Percentiles rank a stretch among this genome's conserved stretches.
phyloP scores from a whole-genome alignment of 2,888 invertebrate species.

The Emmelina monodactyla region DNA sequence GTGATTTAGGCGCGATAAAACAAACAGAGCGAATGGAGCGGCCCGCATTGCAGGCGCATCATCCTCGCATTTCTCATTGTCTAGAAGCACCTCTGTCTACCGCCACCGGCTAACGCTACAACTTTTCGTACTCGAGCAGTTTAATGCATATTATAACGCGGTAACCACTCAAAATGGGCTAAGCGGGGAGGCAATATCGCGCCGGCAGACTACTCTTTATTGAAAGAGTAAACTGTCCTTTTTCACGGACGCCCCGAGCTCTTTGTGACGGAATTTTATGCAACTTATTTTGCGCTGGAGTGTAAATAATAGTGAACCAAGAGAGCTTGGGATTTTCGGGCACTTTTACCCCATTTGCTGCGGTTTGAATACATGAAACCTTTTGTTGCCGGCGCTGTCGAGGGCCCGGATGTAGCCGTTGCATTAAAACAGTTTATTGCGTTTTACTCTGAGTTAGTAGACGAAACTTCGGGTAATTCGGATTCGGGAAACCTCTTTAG shows the following conservation, averaged over 20 bases:
- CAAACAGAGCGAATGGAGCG: conserved; percentile 46
- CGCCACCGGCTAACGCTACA: too few species aligned
- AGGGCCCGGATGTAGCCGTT: conserved; percentile 21
- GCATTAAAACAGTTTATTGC: conserved; percentile 29
- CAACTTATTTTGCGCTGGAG: conserved; percentile 49
- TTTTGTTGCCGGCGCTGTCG: conserved; percentile 28
- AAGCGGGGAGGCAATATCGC: conserved; percentile 48
- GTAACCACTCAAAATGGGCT: conserved; percentile 54
- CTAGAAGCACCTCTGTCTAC: conserved; percentile 40
- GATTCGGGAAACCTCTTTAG: conserved; percentile 7
- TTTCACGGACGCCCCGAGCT: conserved; percentile 50
- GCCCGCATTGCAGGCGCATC: conserved; percentile 59
- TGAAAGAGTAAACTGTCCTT: conserved; percentile 63
- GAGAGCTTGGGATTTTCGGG: conserved; percentile 38
- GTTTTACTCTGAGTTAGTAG: conserved; percentile 25
- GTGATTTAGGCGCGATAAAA: conserved; percentile 60
- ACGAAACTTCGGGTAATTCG: background rate
- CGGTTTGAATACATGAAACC: conserved; percentile 31
- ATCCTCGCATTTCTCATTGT: conserved; percentile 61
- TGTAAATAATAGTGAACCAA: conserved; percentile 50
- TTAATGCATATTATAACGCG: conserved; percentile 63
- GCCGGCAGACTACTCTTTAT: conserved; percentile 45
- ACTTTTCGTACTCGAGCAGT: conserved; percentile 48
- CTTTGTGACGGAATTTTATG: conserved; percentile 44
- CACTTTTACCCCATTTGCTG: conserved; percentile 28